Base-by-base conservation (phyloP, 2,797 vertebrate species). In the Heterohyrax brucei region DNA sequence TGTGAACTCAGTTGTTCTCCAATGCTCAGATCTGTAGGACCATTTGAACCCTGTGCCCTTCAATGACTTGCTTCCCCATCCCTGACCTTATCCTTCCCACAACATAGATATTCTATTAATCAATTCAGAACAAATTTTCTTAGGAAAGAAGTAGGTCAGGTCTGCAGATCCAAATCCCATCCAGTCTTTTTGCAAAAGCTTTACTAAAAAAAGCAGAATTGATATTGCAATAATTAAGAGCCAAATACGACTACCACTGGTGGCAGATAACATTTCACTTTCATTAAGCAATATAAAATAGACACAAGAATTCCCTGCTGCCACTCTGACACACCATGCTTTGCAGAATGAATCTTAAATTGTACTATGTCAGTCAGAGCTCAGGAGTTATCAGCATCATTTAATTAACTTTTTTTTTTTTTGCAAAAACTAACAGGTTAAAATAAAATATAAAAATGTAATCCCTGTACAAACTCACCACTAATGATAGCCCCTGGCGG, bases 391-490 rank as follows among this genome's bases (percentile, higher is more conserved):
- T 82, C 93, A 93, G 93, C 96, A 94, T 93, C 92, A 91, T 96
- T 97, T 96, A 95, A 62, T 96, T 97, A 96, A 97, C 87, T 97
- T 95, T 94, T 68, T 96, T 84, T 97, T 83, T 96, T 97, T 96
- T 93, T 68, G 62, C 86, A 73, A 97, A 96, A 97, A 97, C 87
- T 89, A 95, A 96, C 97, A 96, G 66, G 21, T 95, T 92, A 82
- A 92, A 98, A 96, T 97, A 96, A 98, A 97, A 98, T 97, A 94
- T 97, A 93, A 97, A 96, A 97, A 80, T 79, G 84, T 97, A 96
- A 97, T 97, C 96, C 94, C 94, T 97, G 72, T 96, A 93, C 95
- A 97, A 98, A 96, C 96, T 95, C 82, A 82, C 28, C 89, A 78
- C 93, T 97, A 98, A 97, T 97, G 95, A 97, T 59, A 82, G 96